Evolutionary conservation across 2,113 vertebrate genomes (phyloP), one percentile per base, ranked within the genome.

Genomic region (Amphilophus citrinellus): DNA sequence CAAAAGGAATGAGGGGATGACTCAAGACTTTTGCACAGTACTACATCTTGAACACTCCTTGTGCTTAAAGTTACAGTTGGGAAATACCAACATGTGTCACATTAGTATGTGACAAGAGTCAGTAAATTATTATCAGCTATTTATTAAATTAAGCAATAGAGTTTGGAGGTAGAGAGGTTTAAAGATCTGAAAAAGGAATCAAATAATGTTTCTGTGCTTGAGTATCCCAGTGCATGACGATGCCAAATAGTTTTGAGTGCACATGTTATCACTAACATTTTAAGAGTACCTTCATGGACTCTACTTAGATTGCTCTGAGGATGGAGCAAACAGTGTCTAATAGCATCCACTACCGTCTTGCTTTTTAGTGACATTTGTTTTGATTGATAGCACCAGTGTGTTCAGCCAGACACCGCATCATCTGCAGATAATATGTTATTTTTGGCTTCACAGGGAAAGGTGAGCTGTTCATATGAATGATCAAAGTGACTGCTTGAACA

Each of bases 291-390:
- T 73, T 56, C 68, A 47, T 73, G 24, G 32, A 17, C 44, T 32
- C 27, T 73, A 1, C 27, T 73, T 32, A 30, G 17, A 32, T 53
- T 71, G 24, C 47, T 56, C 47, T 56, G 47, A 73, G 47, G 53
- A 18, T 44, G 13, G 47, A 56, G 68, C 47, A 53, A 56, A 35
- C 17, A 53, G 20, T 35, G 27, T 73, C 68, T 73, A 56, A 73
- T n/a, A 73, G 10, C 10, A 56, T 73, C 18, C 68, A 73, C 27
- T 0, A 3, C 27, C 1, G 0, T 0, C 47, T 32, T 73, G 47
- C 68, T 73, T 73, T 56, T 17, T 73, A 73, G 68, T 56, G 68
- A 71, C 66, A 71, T 71, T 71, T 32, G 66, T 13, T 71, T 71
- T 71, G 66, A 53, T 53, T 53, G 66, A 71, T 71, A 44, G 24